Evolutionary conservation across 2,888 invertebrate species (phyloP), one percentile per base, ranked within the genome.

Genomic region (Cosmia trapezina): DNA sequence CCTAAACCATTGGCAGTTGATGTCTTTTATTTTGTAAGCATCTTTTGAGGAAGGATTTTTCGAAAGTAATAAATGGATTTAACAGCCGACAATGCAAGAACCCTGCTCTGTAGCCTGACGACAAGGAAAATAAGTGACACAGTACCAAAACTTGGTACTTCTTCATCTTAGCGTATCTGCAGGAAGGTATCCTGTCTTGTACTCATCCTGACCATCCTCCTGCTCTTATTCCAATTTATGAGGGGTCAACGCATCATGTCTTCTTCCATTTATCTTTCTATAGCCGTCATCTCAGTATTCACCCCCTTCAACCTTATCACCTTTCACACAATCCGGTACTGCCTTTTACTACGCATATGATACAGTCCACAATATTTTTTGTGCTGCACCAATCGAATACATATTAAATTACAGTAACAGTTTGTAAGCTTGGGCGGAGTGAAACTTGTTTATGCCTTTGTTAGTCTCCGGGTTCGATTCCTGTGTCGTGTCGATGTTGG

Each of bases 401-500:
- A 62, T 73, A 74, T 85, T 85, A 81, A 87, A 85, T 86, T 76
- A 87, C 81, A 74, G 68, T 73, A 83, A 86, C 83, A 75, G 66
- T 72, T 76, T 81, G 72, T 65, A 79, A 73, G 72, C 71, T 73
- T 70, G 84, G 80, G 76, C 88, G 81, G 83, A 90, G 91, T 89
- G 91, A 89, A 89, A 92, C 86, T 87, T 86, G 81, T 87, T 86
- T 84, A 84, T 89, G 87, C 90, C 88, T 89, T 91, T 91, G 92
- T 92, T 90, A 83, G 74, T 81, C 76, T 84, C 80, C 86, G 89
- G 91, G 92, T 93, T 93, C 93, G 93, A 93, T 91, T 93, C 94
- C 92, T 89, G 90, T 89, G 90, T 90, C 93, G 91, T 92, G 93
- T 91, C 88, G 91, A 88, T 92, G 93, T 92, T 89, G 88, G 90